Evolutionary conservation across 1,140 invertebrate species (phyloP).

Genomic region (Sitophilus oryzae): DNA sequence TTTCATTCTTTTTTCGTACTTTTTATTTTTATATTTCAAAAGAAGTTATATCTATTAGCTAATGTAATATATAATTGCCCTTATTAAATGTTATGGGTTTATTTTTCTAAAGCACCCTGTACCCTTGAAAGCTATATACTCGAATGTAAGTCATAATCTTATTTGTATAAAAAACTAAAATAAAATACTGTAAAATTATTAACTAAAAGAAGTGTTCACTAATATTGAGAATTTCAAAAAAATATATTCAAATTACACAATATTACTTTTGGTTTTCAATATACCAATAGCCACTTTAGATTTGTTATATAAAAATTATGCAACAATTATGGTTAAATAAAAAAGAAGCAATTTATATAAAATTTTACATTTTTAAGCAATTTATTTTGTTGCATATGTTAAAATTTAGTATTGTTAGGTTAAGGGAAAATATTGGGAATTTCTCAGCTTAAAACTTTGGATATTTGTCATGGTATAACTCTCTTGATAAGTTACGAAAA

Average conservation of each 20-base stretch:
- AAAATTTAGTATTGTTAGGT: too few species aligned
- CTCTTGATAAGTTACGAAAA: too few species aligned
- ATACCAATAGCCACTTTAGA: too few species aligned
- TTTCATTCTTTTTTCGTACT: conserved; percentile 9
- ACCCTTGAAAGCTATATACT: not conserved
- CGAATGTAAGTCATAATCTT: not conserved
- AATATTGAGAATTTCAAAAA: not conserved
- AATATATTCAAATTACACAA: not conserved
- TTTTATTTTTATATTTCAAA: conserved; percentile 22
- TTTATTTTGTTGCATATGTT: too few species aligned
- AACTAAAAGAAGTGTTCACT: not conserved
- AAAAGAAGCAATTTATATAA: too few species aligned
- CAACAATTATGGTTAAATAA: too few species aligned
- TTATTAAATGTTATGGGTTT: conserved; percentile 13
- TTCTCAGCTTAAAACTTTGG: too few species aligned
- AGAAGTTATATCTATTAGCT: conserved; percentile 21
- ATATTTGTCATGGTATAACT: too few species aligned
- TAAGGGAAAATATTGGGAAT: too few species aligned
- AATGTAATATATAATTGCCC: conserved; percentile 24
- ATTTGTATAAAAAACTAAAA: not conserved
- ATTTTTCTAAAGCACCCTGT: not conserved
- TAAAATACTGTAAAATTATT: not conserved
- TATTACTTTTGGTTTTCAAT: too few species aligned
- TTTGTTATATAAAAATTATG: too few species aligned
- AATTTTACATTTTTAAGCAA: too few species aligned